phyloP scores from a whole-genome alignment of 2,888 invertebrate species.

The Scaptomyza parva region DNA sequence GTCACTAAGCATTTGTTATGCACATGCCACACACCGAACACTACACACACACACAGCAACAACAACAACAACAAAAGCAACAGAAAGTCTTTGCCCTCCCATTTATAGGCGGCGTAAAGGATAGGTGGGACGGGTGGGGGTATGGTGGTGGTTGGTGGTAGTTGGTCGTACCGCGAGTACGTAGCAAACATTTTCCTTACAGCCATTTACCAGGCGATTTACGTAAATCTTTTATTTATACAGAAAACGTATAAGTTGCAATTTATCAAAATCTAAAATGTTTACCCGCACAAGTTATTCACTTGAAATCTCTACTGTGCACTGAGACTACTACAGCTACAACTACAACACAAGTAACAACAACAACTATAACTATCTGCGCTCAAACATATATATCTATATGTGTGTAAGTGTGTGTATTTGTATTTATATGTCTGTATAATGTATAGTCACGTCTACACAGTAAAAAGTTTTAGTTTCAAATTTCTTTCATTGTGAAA shows the following conservation, averaged over 20 bases:
- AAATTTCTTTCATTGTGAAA: neutral
- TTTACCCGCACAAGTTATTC: slow-evolving; percentile 82
- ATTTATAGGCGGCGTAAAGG: slow-evolving; percentile 4
- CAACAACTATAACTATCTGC: slow-evolving; percentile 11
- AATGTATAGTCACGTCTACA: slow-evolving; percentile 6
- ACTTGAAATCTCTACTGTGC: slow-evolving; percentile 79
- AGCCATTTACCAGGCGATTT: slow-evolving; percentile 81
- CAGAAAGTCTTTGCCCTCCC: slow-evolving; percentile 36
- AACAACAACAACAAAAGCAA: slow-evolving; percentile 15
- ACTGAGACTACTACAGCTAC: slow-evolving; percentile 38
- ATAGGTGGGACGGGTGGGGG: neutral
- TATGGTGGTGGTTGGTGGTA: no score
- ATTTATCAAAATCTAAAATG: slow-evolving; percentile 82
- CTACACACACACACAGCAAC: slow-evolving; percentile 39
- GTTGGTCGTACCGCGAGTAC: slow-evolving; percentile 45
- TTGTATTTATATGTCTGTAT: neutral
- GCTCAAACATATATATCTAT: slow-evolving; percentile 2
- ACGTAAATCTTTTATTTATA: slow-evolving; percentile 81
- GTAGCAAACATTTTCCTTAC: slow-evolving; percentile 74
- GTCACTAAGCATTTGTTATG: slow-evolving; percentile 78
- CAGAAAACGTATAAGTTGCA: slow-evolving; percentile 82
- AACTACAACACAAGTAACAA: no score
- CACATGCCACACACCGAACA: slow-evolving; percentile 46
- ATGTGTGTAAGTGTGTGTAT: slow-evolving; percentile 13
- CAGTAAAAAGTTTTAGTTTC: neutral